Evolutionary conservation across 2,888 invertebrate species (phyloP), one percentile per base, ranked within the genome.

Genomic region (Anthoptus insignis): DNA sequence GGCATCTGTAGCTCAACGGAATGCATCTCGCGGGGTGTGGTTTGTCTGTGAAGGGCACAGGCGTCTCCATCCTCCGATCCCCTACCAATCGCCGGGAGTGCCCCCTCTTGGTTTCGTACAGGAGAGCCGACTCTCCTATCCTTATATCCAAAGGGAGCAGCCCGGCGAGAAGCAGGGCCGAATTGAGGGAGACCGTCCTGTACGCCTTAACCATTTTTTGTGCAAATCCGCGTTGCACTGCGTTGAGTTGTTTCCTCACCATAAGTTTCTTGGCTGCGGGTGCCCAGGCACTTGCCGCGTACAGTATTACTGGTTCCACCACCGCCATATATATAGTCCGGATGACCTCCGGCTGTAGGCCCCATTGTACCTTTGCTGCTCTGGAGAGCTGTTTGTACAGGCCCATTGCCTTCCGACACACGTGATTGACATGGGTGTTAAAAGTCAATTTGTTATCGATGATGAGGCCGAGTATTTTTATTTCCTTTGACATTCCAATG

Each of bases 131-230:
- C 27, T 27, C 27, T 7, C 7, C 7, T 27, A 27, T 7, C 7
- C 27, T 27, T 7, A 27, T 32, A 59, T 73, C 69, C 3, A 71
- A 49, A 0, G 70, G 68, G 2, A 72, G 63, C 1, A 71, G 8
- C 11, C 68, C 67, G 4, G 72, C 24, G 34, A 72, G 39, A 0
- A 61, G 4, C 19, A 65, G 34, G 1, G 67, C 67, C 14, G 73
- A 57, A 24, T 66, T 65, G 3, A 72, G 64, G 2, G 73, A 73
- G 5, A 65, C 66, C 0, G 73, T 73, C 0, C 66, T 16, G 37
- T 68, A 65, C 0, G 67, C 45, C 37, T 57, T 65, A 0, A n/a
- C 11, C 0, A 70, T 24, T 27, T 69, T 72, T n/a, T 68, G 68
- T 0, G 56, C 66, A 21, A 72, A 68, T 0, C 66, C 67, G 1